phyloP scores from a whole-genome alignment of 2,797 vertebrate species.

The Pitangus sulphuratus region DNA sequence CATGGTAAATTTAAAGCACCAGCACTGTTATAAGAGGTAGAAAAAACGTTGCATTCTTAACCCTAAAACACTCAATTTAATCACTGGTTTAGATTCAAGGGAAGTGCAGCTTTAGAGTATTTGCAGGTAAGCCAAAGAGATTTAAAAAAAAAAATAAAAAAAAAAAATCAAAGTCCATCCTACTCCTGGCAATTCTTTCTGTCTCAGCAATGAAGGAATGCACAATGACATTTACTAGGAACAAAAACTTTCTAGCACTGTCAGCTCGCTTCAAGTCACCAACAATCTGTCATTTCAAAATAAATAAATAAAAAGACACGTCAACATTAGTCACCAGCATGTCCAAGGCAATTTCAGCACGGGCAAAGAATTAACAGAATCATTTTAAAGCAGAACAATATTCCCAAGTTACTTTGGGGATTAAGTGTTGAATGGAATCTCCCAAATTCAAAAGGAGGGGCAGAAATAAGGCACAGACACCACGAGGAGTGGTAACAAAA shows the following conservation, averaged over 20 bases:
- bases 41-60: background rate
- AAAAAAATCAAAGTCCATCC: background rate
- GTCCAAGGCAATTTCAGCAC: background rate
- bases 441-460: background rate
- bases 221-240: background rate
- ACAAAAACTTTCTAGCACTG: background rate
- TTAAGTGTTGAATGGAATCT: background rate
- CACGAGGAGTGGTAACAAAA: background rate
- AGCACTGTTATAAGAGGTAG: background rate
- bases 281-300: background rate
- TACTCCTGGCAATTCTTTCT: background rate
- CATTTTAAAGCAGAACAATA: background rate
- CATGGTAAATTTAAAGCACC: background rate
- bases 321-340: background rate
- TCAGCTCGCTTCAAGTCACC: background rate
- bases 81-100: background rate
- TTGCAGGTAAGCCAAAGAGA: background rate
- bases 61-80: background rate
- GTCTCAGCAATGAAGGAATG: background rate
- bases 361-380: background rate
- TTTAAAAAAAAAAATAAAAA: background rate
- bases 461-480: background rate
- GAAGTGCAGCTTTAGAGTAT: background rate
- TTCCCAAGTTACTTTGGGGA: background rate
- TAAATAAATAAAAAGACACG: background rate